phyloP scores from a whole-genome alignment of 1,140 invertebrate genomes.

The Zaprionus gabonicus region DNA sequence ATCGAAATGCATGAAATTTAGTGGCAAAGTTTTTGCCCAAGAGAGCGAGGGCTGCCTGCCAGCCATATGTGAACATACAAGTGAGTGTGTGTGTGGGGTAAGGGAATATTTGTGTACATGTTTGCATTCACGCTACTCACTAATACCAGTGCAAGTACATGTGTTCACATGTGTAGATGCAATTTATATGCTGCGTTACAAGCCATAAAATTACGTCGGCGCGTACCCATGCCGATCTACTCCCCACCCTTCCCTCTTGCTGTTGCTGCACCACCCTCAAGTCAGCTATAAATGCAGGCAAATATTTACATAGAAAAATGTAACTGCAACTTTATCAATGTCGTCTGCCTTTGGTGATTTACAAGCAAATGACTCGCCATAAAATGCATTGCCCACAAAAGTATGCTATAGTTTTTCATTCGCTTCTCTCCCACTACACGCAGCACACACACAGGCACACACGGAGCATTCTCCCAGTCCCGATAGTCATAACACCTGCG shows the following conservation, averaged over 20 bases:
- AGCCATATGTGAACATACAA: conserved; percentile 8
- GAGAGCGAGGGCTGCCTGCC: conserved; percentile 8
- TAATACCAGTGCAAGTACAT: conserved; percentile 8
- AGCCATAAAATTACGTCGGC: conserved; percentile 67
- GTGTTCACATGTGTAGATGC: conserved; percentile 46
- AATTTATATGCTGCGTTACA: conserved; percentile 63
- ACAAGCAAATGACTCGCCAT: conserved; percentile 69
- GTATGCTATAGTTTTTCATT: conserved; percentile 40
- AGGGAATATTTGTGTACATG: conserved; percentile 37
- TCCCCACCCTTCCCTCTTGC: not conserved
- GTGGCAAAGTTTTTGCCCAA: conserved; percentile 52
- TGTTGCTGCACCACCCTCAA: conserved; percentile 23
- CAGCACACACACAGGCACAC: not conserved
- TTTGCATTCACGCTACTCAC: conserved; percentile 18
- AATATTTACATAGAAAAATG: conserved; percentile 82
- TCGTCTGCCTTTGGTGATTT: conserved; percentile 82
- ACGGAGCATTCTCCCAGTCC: conserved; percentile 26
- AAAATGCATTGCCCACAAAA: conserved; percentile 72
- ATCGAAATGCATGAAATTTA: conserved; percentile 40
- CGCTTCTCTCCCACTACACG: not conserved
- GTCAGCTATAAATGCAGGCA: conserved; percentile 75
- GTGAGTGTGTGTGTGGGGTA: conserved; percentile 8
- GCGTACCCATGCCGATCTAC: not conserved
- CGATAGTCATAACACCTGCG: conserved; percentile 70
- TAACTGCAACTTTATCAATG: conserved; percentile 82